Conservation (phyloP, 2,888 invertebrate species). For the Pomacea canaliculata region DNA sequence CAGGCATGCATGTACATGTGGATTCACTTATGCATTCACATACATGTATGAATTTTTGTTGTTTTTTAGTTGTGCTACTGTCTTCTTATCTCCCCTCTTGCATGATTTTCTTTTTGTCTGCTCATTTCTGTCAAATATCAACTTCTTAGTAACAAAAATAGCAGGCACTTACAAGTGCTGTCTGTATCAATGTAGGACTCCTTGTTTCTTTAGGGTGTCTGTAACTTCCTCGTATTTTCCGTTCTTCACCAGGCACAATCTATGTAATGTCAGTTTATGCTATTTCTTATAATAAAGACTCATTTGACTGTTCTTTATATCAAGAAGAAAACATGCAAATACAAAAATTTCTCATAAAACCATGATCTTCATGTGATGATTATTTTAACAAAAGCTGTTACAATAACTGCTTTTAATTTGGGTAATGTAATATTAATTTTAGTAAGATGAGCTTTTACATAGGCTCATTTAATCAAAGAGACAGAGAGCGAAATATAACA, state of each 20-base stretch:
- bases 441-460: too few relatives aligned
- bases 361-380: neutral
- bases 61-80: too few relatives aligned
- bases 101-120: too few relatives aligned
- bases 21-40: neutral
- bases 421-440: too few relatives aligned
- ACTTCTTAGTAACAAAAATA: neutral
- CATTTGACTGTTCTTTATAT: neutral
- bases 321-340: neutral
- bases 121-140: neutral
- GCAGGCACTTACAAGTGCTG: neutral
- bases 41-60: too few relatives aligned
- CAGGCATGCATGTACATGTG: neutral
- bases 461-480: too few relatives aligned
- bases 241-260: constrained; percentile 30
- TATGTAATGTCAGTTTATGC: neutral
- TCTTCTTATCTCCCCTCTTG: too few relatives aligned
- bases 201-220: neutral
- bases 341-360: neutral
- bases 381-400: neutral
- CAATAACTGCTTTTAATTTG: too few relatives aligned
- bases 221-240: constrained; percentile 16
- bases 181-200: neutral
- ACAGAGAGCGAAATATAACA: too few relatives aligned
- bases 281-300: neutral